phyloP scores from a whole-genome alignment of 1,140 invertebrate species.

The Arion vulgaris region DNA sequence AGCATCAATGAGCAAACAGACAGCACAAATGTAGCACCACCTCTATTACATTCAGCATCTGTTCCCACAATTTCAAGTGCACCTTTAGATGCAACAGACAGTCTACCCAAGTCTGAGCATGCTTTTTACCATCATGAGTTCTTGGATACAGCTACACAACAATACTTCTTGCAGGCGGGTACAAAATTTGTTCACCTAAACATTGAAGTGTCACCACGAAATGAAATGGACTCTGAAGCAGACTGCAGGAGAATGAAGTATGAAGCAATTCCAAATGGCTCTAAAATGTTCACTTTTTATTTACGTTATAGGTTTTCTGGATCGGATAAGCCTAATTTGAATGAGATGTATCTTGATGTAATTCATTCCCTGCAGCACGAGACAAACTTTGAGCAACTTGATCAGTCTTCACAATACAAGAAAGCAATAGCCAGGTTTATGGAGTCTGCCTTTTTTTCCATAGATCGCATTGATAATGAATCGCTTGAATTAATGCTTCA shows the following conservation, averaged over 20 bases:
- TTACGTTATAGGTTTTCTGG: background rate
- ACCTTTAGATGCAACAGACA: background rate
- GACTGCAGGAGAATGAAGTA: conserved; percentile 28
- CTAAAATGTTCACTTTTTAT: conserved; percentile 52
- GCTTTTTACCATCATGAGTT: conserved; percentile 29
- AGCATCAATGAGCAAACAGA: background rate
- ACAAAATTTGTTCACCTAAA: conserved; percentile 33
- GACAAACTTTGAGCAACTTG: conserved; percentile 60
- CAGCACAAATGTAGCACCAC: background rate
- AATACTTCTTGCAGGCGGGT: conserved; percentile 30
- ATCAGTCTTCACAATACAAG: conserved; percentile 54
- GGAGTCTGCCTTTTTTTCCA: conserved; percentile 61
- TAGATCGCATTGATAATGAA: conserved; percentile 46
- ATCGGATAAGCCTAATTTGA: conserved; percentile 50
- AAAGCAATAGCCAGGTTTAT: conserved; percentile 59
- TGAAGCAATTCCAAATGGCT: conserved; percentile 52
- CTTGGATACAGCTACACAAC: background rate
- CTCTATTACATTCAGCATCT: background rate
- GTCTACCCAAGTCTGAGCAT: background rate
- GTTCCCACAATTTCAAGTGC: background rate
- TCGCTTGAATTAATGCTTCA: conserved; percentile 30
- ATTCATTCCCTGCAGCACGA: conserved; percentile 53
- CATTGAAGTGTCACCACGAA: conserved; percentile 25
- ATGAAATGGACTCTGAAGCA: conserved; percentile 3
- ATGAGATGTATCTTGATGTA: conserved; percentile 62